These are phyloP conservation scores for Pholis gunnellus DNA, from an alignment of 2,113 vertebrate species.

Conservation along the genomic window DNA sequence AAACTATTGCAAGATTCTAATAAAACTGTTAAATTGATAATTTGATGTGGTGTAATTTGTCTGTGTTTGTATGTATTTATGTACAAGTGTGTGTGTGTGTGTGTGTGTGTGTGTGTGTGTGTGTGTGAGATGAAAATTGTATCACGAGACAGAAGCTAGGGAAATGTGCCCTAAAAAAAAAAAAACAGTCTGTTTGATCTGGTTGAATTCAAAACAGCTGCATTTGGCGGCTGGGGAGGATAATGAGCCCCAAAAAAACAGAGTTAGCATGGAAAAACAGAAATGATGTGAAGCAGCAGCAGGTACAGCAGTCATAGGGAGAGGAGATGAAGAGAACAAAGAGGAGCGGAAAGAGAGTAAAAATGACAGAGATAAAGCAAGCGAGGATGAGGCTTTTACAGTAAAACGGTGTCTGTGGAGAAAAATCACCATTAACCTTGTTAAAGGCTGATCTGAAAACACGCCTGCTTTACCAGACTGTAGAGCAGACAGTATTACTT, in stretches of 20 bases:
- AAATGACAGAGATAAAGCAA: slow-evolving; percentile 41
- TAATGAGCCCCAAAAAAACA: slow-evolving; percentile 55
- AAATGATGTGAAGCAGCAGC: slow-evolving; percentile 49
- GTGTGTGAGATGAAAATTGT: slow-evolving; percentile 11
- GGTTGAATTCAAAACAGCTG: slow-evolving; percentile 64
- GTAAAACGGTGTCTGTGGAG: slow-evolving; percentile 68
- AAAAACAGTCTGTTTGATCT: slow-evolving; percentile 53
- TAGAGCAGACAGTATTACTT: slow-evolving; percentile 80
- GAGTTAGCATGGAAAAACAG: slow-evolving; percentile 47
- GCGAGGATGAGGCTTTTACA: slow-evolving; percentile 56
- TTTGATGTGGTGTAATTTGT: slow-evolving; percentile 22
- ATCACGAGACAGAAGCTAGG: slow-evolving; percentile 26
- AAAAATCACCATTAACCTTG: slow-evolving; percentile 80
- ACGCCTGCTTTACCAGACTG: slow-evolving; percentile 76
- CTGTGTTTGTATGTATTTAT: slow-evolving; percentile 8
- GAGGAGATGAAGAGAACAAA: slow-evolving; percentile 37
- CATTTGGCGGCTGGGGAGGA: slow-evolving; percentile 56
- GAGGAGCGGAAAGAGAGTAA: slow-evolving; percentile 20
- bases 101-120: not conserved
- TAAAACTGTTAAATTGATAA: slow-evolving; percentile 79
- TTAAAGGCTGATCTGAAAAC: slow-evolving; percentile 78
- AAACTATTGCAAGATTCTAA: slow-evolving; percentile 85
- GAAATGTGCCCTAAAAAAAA: slow-evolving; percentile 47
- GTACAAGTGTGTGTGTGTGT: not conserved
- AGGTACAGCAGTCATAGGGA: slow-evolving; percentile 40